These are phyloP conservation scores for Diplodus sargus DNA, from an alignment of 2,797 vertebrate species.

Conservation along the genomic window DNA sequence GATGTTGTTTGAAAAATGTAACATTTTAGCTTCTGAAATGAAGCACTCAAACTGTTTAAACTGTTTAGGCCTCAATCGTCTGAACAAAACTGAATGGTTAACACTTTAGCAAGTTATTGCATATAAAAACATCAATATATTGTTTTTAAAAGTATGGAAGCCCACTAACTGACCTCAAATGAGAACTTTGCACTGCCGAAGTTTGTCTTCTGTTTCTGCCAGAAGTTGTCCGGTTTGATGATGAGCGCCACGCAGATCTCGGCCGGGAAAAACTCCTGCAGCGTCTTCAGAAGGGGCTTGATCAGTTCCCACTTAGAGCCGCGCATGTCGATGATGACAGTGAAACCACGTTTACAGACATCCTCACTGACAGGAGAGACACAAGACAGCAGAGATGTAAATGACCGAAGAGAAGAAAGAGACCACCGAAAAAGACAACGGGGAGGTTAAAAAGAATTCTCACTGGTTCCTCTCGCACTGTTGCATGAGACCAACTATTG, in stretches of 20 bases:
- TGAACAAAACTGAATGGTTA: too few species aligned
- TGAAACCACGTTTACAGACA: conserved; percentile 97
- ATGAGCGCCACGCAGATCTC: conserved; percentile 99
- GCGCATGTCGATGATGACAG: conserved; percentile 99
- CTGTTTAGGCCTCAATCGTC: too few species aligned
- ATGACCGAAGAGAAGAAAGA: not conserved
- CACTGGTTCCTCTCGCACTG: not conserved
- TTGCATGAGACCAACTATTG: not conserved
- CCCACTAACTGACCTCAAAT: conserved; percentile 89
- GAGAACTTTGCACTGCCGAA: conserved; percentile 99
- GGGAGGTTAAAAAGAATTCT: not conserved
- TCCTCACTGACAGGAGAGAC: conserved; percentile 88
- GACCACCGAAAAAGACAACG: not conserved
- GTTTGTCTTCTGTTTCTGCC: conserved; percentile 99
- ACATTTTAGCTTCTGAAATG: too few species aligned
- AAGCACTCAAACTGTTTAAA: too few species aligned
- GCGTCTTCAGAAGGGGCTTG: conserved; percentile 97
- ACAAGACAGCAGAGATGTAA: not conserved
- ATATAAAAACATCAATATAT: too few species aligned
- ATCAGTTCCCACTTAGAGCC: conserved; percentile 99
- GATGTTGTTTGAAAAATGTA: too few species aligned
- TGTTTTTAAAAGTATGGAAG: too few species aligned
- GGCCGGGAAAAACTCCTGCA: conserved; percentile 95
- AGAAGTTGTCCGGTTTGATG: conserved; percentile 99
- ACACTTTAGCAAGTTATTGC: too few species aligned